A percentile compares a stretch with the other conserved stretches of the same genome.
Evolutionary conservation across 2,113 vertebrate genomes (phyloP).

Genomic region (Lanius ludovicianus): DNA sequence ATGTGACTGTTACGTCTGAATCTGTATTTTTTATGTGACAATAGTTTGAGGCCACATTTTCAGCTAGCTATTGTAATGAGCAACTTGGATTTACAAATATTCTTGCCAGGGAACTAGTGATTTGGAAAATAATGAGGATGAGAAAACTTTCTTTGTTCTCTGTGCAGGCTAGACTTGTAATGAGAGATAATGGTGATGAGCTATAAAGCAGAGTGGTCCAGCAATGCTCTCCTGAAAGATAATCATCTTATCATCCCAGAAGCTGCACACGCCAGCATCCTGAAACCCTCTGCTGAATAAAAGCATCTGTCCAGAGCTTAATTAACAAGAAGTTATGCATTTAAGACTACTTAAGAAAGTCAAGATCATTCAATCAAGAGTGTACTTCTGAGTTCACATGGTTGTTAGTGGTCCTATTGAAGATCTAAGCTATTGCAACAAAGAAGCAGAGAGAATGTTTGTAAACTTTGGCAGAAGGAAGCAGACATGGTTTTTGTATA

Average conservation of each 20-base stretch:
- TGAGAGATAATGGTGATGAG: slow-evolving; percentile 2
- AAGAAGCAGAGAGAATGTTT: background rate
- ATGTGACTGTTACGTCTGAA: fast-evolving
- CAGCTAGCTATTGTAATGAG: background rate
- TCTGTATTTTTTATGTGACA: background rate
- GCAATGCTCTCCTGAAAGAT: background rate
- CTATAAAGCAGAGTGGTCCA: background rate
- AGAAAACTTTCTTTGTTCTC: background rate
- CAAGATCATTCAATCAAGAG: background rate
- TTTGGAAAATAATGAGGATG: background rate
- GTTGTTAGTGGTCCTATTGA: background rate
- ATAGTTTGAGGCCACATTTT: background rate
- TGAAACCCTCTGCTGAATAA: background rate
- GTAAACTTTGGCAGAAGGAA: background rate
- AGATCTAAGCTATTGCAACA: background rate
- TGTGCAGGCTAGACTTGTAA: background rate
- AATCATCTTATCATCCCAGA: background rate
- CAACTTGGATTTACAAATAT: background rate
- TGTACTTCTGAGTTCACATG: background rate
- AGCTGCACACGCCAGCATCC: background rate
- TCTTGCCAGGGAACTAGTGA: background rate
- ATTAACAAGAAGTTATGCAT: background rate
- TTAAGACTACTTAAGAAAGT: background rate
- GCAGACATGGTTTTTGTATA: background rate
- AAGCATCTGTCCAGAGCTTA: background rate